phyloP scores from a whole-genome alignment of 2,888 invertebrate genomes.

The Metalampra italica region DNA sequence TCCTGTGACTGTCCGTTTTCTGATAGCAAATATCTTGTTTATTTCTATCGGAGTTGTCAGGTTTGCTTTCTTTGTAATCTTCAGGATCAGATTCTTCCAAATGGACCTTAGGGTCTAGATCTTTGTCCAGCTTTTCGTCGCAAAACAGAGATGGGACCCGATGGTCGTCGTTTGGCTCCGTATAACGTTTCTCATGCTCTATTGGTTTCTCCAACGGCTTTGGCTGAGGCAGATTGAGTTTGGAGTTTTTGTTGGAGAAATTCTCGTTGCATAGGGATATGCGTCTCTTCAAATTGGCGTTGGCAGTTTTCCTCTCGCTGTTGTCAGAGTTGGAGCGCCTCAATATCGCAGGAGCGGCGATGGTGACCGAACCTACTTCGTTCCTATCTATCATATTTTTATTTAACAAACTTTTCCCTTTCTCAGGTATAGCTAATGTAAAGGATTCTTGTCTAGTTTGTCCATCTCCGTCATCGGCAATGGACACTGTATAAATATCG shows the following conservation, averaged over 20 bases:
- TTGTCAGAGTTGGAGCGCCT: slow-evolving; percentile 72
- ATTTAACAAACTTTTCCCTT: slow-evolving; percentile 64
- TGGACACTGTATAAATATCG: slow-evolving; percentile 73
- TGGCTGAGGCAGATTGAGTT: slow-evolving; percentile 30
- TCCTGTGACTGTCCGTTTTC: slow-evolving; percentile 36
- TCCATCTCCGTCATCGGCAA: slow-evolving; percentile 67
- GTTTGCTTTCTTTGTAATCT: slow-evolving; percentile 49
- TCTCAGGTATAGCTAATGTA: slow-evolving; percentile 69
- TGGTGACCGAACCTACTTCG: slow-evolving; percentile 43
- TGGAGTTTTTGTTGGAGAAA: slow-evolving; percentile 42
- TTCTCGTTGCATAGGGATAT: slow-evolving; percentile 67
- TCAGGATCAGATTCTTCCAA: slow-evolving; percentile 56
- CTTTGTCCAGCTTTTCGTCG: slow-evolving; percentile 71
- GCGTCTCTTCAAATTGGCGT: slow-evolving; percentile 58
- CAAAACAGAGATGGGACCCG: slow-evolving; percentile 73
- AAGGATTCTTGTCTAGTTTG: slow-evolving; percentile 60
- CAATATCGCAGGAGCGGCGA: slow-evolving; percentile 69
- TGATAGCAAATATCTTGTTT: slow-evolving; percentile 37
- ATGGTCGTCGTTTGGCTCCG: slow-evolving; percentile 59
- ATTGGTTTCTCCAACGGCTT: slow-evolving; percentile 31
- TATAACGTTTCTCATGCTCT: slow-evolving; percentile 27
- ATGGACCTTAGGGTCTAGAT: slow-evolving; percentile 51
- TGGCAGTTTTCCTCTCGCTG: slow-evolving; percentile 55
- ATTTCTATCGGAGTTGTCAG: slow-evolving; percentile 23
- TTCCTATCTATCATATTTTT: slow-evolving; percentile 55